Base-by-base conservation (phyloP, 92 coral and sea anemone species). In the Palythoa heliodiscus region DNA sequence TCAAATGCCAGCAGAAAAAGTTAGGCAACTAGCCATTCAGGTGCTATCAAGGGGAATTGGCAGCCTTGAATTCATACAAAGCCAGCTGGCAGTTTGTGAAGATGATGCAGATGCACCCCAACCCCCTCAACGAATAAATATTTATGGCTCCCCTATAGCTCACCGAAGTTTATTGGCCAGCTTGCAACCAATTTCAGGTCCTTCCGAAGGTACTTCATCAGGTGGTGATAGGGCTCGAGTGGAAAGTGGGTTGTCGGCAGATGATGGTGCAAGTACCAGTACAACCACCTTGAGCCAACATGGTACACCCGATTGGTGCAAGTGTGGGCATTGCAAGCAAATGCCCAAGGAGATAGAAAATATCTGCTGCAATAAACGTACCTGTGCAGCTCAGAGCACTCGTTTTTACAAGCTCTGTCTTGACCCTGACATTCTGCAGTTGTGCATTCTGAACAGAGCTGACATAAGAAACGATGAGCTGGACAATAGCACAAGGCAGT, bases 31-130 rank as follows among this genome's bases (percentile, higher is more conserved):
- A 3, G 76, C 76, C 6, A 70, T 82, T 66, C 73, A 53, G 4
- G 85, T 82, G 67, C 61, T 82, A 5, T 82, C 85, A 5, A 82
- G 85, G 19, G 75, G 85, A 20, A 38, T 82, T 82, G 85, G 85
- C 19, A 82, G 85, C 48, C 74, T 81, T 3, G 85, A 81, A 39
- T 81, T 81, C 25, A 81, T 66, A 13, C 85, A 81, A 16, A 81
- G 75, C 15, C 75, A 81, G 38, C 13, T 81, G 40, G 75, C 74
- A 11, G 39, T 23, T 13, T 11, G 13, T 11, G 85, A 80, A 66
- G 10, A 22, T 2, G 40, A 52, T 47, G 54, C 22, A 15, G 68
- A 61, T 16, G 6, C 1, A 24, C 47, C 9, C 19, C 38, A 11
- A 5, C 25, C 15, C 52, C 53, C 39, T 13, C 82, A 13, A 19